Conservation (phyloP, 2,888 invertebrate genomes). For the Drosophila yooni region DNA sequence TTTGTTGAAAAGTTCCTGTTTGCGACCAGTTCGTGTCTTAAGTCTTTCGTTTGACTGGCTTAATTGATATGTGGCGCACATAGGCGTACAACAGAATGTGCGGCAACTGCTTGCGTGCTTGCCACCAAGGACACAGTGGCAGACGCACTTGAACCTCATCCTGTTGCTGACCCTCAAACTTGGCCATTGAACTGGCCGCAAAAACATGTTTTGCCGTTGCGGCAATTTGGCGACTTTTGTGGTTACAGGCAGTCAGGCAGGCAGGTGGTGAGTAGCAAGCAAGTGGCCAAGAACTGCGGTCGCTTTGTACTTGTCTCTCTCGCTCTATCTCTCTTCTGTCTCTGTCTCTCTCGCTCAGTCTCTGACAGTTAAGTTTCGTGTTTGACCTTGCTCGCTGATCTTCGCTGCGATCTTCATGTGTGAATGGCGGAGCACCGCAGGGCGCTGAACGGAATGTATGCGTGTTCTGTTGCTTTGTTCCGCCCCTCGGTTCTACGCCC, state of each 20-base stretch:
- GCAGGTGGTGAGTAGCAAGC: slow-evolving; percentile 17
- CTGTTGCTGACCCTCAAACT: slow-evolving; percentile 65
- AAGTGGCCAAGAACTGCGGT: slow-evolving; percentile 55
- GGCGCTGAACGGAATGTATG: slow-evolving; percentile 44
- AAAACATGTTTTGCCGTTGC: slow-evolving; percentile 65
- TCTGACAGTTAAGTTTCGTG: slow-evolving; percentile 65
- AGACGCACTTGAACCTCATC: slow-evolving; percentile 70
- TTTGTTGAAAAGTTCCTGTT: slow-evolving; percentile 73
- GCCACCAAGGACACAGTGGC: slow-evolving; percentile 71
- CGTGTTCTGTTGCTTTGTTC: slow-evolving; percentile 31
- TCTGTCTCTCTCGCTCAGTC: slow-evolving; percentile 30
- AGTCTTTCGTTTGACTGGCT: slow-evolving; percentile 65
- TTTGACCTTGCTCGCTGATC: slow-evolving; percentile 70
- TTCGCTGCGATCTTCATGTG: slow-evolving; percentile 68
- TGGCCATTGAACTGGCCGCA: slow-evolving; percentile 74
- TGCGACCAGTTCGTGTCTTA: slow-evolving; percentile 76
- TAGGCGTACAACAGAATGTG: slow-evolving; percentile 6
- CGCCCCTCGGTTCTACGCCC: neutral
- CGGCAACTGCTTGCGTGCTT: slow-evolving; percentile 29
- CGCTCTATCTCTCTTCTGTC: neutral
- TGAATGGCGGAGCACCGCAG: slow-evolving; percentile 76
- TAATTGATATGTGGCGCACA: slow-evolving; percentile 57
- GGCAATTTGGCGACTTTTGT: slow-evolving; percentile 60
- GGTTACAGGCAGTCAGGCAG: slow-evolving; percentile 30
- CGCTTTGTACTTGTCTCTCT: slow-evolving; percentile 2